Percentiles rank a stretch among this genome's conserved stretches.
These are phyloP conservation scores for Aplysina aerophoba DNA, from an alignment of 37 sponge, comb jelly and placozoan species.

Conservation along the genomic window DNA sequence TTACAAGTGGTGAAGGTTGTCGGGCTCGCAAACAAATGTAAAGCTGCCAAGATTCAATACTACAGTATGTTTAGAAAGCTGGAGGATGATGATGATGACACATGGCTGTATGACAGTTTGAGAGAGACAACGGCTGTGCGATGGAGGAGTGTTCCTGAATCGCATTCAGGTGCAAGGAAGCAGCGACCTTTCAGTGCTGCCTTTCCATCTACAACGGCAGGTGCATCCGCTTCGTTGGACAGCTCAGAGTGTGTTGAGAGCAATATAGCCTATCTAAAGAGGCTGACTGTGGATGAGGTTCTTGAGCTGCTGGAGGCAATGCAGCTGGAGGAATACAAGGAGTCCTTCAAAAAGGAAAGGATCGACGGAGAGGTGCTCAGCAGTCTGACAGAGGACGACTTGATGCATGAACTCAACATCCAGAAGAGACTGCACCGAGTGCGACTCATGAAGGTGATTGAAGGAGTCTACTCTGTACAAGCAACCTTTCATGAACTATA, in stretches of 20 bases:
- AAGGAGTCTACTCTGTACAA: background rate
- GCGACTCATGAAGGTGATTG: constrained; percentile 32
- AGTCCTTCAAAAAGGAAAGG: constrained; percentile 6
- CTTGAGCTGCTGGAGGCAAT: constrained; percentile 31
- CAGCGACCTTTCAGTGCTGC: no score
- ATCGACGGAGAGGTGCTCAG: constrained; percentile 22
- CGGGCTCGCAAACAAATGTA: no score
- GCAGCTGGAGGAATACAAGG: constrained; percentile 27
- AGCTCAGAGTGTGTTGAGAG: background rate
- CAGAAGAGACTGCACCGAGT: constrained; percentile 4
- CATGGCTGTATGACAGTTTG: no score
- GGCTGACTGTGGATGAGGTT: background rate
- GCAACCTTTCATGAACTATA: background rate
- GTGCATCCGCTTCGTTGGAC: background rate
- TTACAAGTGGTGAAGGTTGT: no score
- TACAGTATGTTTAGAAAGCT: no score
- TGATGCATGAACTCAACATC: constrained; percentile 3
- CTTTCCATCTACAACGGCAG: no score
- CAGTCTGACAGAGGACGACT: constrained; percentile 2
- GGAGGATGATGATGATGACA: no score
- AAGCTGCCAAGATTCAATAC: no score
- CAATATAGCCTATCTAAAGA: background rate
- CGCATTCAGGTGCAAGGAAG: no score
- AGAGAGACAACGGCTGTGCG: no score
- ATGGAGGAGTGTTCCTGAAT: no score